Percentiles rank a stretch among this genome's conserved stretches.
phyloP scores from a whole-genome alignment of 2,888 invertebrate species.

The Apodemia mormo region DNA sequence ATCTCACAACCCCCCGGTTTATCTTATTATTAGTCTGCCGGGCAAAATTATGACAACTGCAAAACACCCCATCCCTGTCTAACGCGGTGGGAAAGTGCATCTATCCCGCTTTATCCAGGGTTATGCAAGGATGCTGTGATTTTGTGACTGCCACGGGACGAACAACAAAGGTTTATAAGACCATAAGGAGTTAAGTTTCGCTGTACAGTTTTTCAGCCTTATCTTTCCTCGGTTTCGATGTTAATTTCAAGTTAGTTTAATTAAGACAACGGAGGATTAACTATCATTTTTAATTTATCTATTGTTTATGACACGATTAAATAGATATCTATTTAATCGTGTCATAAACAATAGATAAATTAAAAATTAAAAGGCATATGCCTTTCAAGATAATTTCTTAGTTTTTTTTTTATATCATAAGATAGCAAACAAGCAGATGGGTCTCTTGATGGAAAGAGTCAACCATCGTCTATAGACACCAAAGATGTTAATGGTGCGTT shows the following conservation, averaged over 20 bases:
- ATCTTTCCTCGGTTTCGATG: conserved; percentile 29
- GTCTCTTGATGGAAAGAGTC: no score
- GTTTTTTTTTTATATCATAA: no score
- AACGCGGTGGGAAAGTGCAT: conserved; percentile 22
- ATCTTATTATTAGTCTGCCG: conserved; percentile 82
- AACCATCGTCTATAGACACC: no score
- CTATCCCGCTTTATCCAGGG: conserved; percentile 33
- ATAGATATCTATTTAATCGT: no score
- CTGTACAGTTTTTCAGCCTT: conserved; percentile 33
- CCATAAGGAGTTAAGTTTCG: conserved; percentile 38
- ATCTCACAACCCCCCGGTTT: conserved; percentile 52
- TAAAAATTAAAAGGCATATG: no score
- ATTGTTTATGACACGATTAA: no score
- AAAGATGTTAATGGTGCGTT: no score
- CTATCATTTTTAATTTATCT: neutral
- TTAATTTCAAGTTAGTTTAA: conserved; percentile 26
- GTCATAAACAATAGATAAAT: neutral
- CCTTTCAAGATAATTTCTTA: no score
- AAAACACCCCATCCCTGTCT: conserved; percentile 62
- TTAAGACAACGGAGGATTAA: neutral
- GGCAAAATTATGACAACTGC: conserved; percentile 83
- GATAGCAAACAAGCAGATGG: no score
- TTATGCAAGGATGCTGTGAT: conserved; percentile 27
- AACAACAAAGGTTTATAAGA: conserved; percentile 39
- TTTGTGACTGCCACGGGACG: conserved; percentile 38